These are phyloP conservation scores for Leptopilina boulardi DNA, from an alignment of 1,140 invertebrate genomes.

Conservation along the genomic window DNA sequence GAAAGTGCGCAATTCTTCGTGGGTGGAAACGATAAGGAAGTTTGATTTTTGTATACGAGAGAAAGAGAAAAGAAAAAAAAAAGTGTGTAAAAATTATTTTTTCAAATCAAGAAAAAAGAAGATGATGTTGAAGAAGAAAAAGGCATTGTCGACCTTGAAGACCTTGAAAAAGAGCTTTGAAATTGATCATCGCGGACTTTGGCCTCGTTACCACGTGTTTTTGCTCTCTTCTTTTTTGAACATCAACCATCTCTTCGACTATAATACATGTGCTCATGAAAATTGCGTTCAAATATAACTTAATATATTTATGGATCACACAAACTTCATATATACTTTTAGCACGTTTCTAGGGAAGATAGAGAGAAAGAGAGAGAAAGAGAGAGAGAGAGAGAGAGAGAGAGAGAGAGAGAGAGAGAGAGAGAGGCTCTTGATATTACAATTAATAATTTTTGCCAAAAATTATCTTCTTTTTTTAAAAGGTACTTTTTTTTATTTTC, in stretches of 20 bases:
- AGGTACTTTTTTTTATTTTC: too few species aligned
- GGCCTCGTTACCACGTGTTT: conserved; percentile 55
- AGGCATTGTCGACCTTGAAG: conserved; percentile 58
- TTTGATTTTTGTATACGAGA: too few species aligned
- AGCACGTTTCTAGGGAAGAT: neutral
- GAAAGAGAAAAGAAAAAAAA: too few species aligned
- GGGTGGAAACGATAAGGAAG: too few species aligned
- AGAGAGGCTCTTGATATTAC: too few species aligned
- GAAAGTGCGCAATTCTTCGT: too few species aligned
- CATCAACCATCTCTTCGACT: neutral
- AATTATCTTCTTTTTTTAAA: too few species aligned
- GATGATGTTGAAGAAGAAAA: conserved; percentile 29
- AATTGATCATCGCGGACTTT: conserved; percentile 57
- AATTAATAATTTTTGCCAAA: too few species aligned
- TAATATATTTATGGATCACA: neutral
- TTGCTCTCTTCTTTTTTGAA: conserved; percentile 37
- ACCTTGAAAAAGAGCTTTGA: conserved; percentile 50
- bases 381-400: too few species aligned
- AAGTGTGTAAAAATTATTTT: too few species aligned
- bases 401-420: too few species aligned
- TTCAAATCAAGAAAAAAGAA: neutral
- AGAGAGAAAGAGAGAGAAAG: neutral
- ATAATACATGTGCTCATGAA: neutral
- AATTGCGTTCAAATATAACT: conserved; percentile 18
- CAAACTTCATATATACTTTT: neutral